phyloP scores from a whole-genome alignment of 2,113 vertebrate species.

The Monarcha castaneiventris region DNA sequence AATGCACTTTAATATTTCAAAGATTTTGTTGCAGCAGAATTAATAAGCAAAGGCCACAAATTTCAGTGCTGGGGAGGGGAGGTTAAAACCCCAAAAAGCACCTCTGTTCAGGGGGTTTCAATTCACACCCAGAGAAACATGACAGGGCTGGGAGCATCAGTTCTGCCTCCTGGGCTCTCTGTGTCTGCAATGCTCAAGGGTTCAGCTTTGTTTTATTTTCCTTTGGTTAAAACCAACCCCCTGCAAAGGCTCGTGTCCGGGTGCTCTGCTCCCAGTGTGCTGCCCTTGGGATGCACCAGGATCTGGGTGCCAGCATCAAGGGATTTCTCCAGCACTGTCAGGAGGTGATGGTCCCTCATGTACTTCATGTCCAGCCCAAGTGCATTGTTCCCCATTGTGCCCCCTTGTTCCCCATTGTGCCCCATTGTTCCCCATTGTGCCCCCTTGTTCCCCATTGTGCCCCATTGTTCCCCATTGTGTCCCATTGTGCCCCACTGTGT shows the following conservation, averaged over 20 bases:
- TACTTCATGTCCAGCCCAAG: neutral
- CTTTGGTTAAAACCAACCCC: neutral
- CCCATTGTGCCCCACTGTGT: no score
- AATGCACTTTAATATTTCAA: neutral
- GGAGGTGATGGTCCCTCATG: rapidly evolving
- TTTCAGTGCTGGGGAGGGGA: neutral
- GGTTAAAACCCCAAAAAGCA: neutral
- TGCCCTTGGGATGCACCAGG: neutral
- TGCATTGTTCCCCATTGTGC: no score
- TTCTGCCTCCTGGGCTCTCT: neutral
- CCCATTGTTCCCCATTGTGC: no score
- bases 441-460: no score
- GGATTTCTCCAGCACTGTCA: neutral
- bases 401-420: no score
- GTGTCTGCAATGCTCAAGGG: rapidly evolving
- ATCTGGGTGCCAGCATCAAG: neutral
- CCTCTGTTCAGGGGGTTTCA: neutral
- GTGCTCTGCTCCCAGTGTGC: neutral
- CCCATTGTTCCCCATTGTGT: no score
- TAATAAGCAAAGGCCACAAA: neutral
- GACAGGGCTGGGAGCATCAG: neutral
- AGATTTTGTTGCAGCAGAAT: neutral
- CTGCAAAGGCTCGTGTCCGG: rapidly evolving
- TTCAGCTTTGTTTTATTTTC: neutral
- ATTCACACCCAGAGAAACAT: neutral